Conservation (phyloP, 92 coral and sea anemone genomes). For the Siderastrea radians region DNA sequence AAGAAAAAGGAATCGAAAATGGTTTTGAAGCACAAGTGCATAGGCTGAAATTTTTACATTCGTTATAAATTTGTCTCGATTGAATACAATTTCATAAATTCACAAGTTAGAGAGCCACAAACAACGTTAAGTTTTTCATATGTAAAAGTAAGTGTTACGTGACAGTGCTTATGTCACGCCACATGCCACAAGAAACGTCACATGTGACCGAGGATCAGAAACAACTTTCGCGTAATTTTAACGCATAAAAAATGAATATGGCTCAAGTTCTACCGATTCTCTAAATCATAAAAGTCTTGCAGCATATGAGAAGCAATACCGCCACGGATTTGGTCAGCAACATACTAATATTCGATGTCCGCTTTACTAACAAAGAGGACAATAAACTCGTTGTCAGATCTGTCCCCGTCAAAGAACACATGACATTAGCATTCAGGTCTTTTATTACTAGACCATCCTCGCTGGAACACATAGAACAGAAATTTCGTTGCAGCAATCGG, state of each 20-base stretch:
- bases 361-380: neutral
- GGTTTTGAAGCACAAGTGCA: too few species aligned
- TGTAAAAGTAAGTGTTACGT: too few species aligned
- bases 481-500: too few species aligned
- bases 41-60: too few species aligned
- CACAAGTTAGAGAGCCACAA: neutral
- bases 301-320: neutral
- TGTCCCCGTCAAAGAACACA: neutral
- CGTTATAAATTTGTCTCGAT: neutral
- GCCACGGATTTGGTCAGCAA: too few species aligned
- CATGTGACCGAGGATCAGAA: too few species aligned
- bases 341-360: neutral
- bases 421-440: neutral
- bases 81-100: neutral
- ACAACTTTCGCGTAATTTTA: neutral
- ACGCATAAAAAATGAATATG: neutral
- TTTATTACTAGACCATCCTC: neutral
- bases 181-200: neutral
- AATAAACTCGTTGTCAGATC: slow-evolving; percentile 24
- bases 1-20: too few species aligned
- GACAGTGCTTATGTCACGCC: neutral
- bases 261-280: neutral
- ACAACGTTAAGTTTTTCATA: too few species aligned
- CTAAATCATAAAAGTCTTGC: neutral
- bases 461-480: too few species aligned